These are phyloP conservation scores for Corapipo altera DNA, from an alignment of 2,113 vertebrate genomes.

Conservation along the genomic window DNA sequence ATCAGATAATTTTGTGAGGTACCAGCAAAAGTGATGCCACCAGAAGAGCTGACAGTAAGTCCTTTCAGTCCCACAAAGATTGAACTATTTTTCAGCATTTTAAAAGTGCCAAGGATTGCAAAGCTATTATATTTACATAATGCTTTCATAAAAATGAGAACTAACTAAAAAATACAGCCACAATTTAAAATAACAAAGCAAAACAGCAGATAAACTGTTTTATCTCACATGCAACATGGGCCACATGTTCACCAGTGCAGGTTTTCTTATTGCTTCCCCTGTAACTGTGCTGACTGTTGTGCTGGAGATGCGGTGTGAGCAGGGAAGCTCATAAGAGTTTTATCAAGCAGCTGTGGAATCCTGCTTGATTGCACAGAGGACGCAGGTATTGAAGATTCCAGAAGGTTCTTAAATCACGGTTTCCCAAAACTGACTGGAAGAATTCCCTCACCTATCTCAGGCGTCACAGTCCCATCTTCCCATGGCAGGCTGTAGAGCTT, in stretches of 20 bases:
- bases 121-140: not conserved
- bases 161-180: not conserved
- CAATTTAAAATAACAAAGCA: not conserved
- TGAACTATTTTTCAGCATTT: not conserved
- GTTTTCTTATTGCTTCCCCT: not conserved
- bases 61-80: not conserved
- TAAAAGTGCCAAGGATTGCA: not conserved
- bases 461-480: not conserved
- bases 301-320: not conserved
- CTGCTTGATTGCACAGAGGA: not conserved
- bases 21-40: not conserved
- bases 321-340: not conserved
- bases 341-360: not conserved
- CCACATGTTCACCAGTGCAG: not conserved
- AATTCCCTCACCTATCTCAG: not conserved
- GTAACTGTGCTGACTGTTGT: not conserved
- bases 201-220: not conserved
- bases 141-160: not conserved
- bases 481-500: not conserved
- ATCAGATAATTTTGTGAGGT: not conserved
- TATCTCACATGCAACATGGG: not conserved
- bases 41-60: not conserved
- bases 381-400: not conserved
- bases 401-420: not conserved
- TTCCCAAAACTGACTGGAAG: not conserved